A percentile compares a stretch with the other conserved stretches of the same genome.
These are phyloP conservation scores for Blennius ocellaris DNA, from an alignment of 2,113 vertebrate species.

Conservation along the genomic window DNA sequence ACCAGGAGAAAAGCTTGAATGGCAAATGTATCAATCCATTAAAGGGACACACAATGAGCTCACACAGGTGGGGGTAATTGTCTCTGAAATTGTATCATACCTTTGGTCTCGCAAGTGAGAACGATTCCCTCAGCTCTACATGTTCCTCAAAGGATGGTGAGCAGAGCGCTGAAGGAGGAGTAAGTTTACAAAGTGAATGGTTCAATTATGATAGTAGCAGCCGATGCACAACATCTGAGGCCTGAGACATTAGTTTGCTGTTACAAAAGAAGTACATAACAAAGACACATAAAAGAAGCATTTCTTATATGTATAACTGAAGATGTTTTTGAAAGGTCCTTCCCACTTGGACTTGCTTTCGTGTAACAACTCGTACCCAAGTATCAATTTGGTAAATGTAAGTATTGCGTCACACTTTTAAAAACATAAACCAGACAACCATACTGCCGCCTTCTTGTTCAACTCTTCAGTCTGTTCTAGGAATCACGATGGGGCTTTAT, in stretches of 20 bases:
- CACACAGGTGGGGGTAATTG: not conserved
- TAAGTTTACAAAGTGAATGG: slow-evolving; percentile 18
- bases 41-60: slow-evolving; percentile 1
- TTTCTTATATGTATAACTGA: too few species aligned
- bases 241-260: not conserved
- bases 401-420: not conserved
- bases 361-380: too few species aligned
- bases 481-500: not conserved
- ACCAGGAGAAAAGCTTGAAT: not conserved
- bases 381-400: not conserved
- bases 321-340: too few species aligned
- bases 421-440: not conserved
- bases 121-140: not conserved
- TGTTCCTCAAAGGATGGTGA: slow-evolving; percentile 13
- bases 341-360: too few species aligned
- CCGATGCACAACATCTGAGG: slow-evolving; percentile 34
- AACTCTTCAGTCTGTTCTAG: not conserved
- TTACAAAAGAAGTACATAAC: too few species aligned
- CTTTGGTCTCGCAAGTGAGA: slow-evolving; percentile 1
- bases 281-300: not conserved
- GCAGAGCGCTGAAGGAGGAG: slow-evolving; percentile 5
- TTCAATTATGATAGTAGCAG: slow-evolving; percentile 26
- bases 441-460: not conserved
- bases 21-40: not conserved
- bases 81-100: slow-evolving; percentile 3